A percentile compares a stretch with the other conserved stretches of the same genome.
Evolutionary conservation across 2,113 vertebrate genomes (phyloP).

Genomic region (Theropithecus gelada): DNA sequence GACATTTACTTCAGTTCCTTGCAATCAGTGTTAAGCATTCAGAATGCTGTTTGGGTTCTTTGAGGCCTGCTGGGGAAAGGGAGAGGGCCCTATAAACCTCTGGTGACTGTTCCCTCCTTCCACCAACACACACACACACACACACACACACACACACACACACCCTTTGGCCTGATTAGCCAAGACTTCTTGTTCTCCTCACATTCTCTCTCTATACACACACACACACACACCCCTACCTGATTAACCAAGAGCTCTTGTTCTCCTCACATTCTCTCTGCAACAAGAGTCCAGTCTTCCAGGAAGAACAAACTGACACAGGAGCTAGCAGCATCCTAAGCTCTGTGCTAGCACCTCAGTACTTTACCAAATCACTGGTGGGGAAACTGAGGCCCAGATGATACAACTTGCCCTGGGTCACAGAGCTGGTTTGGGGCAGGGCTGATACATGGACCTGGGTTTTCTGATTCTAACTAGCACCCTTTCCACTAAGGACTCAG

Average conservation of each 20-base stretch:
- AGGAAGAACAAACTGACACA: not conserved
- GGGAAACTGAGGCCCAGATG: not conserved
- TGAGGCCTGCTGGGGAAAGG: not conserved
- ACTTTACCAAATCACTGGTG: too few relatives aligned
- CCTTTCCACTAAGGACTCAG: not conserved
- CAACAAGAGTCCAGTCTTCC: not conserved
- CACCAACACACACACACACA: too few relatives aligned
- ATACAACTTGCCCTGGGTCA: not conserved
- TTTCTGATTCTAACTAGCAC: not conserved
- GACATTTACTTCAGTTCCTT: not conserved
- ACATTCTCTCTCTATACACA: not conserved
- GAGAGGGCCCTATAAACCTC: not conserved
- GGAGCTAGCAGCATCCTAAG: not conserved
- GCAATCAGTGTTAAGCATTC: too few relatives aligned
- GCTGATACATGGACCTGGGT: not conserved
- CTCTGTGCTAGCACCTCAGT: not conserved
- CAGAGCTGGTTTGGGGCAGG: not conserved
- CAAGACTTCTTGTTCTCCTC: not conserved
- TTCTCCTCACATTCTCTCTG: not conserved
- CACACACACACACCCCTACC: too few relatives aligned
- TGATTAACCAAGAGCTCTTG: not conserved
- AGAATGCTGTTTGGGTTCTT: not conserved
- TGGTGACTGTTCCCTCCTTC: not conserved
- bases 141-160: too few relatives aligned
- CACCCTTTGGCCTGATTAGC: not conserved